Evolutionary conservation across 2,797 vertebrate genomes (phyloP), one percentile per base, ranked within the genome.

Genomic region (Gymnothorax reevesii): DNA sequence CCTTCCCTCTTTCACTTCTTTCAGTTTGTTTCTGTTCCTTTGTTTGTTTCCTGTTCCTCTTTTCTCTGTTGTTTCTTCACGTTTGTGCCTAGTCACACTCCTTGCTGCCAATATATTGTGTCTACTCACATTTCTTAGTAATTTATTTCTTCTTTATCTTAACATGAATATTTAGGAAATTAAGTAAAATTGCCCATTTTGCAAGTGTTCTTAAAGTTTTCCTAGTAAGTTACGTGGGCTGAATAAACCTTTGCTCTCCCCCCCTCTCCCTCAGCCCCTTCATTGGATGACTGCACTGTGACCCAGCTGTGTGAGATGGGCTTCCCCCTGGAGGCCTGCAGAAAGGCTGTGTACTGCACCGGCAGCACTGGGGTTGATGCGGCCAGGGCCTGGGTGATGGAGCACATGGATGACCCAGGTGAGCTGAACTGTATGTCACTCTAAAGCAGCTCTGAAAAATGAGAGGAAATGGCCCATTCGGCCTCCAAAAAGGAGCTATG

Each of bases 351-450:
- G 66, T 99, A 99, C 91, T 99, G 98, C 93, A 99, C 99, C 0
- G 98, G 98, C 75, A 99, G 99, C 92, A 99, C 97, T 9, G 99
- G 99, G 87, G 98, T 97, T 0, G 98, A 99, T 90, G 95, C 98
- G 0, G 97, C 98, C 93, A 99, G 98, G 98, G 99, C 98, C 91
- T 99, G 99, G 99, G 97, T 98, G 92, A 99, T 99, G 98, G 95
- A 97, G 2, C 99, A 99, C 88, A 99, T 99, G 97, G 98, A 99
- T 0, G 99, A 99, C 94, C 97, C 99, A 95, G 98, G 99, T 99
- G 96, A 42, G 33, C 33, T 42, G 33, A 42, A 42, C 33, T 42
- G 33, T 42, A 42, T 42, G 33, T 42, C 1, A 42, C 33, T 42
- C 33, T 42, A 42, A 42, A 42, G 2, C 33, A 42, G 33, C 33